Percentiles rank a stretch among this genome's conserved stretches.
Conservation (phyloP, 2,797 vertebrate species). For the Siniperca undulata region DNA sequence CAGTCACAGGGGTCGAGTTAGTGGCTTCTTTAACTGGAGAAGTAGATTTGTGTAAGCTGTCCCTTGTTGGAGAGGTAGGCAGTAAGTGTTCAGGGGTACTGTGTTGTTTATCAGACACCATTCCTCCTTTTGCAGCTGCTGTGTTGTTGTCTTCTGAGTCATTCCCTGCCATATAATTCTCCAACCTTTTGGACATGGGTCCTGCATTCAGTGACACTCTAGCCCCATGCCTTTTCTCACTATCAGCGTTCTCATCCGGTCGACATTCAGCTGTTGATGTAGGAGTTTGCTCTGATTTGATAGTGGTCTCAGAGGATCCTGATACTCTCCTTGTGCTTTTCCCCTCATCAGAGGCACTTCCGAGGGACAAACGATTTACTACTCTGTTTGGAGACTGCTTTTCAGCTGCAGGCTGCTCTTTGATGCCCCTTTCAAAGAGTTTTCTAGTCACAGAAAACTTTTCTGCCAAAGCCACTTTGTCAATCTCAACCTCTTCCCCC, state of each 20-base stretch:
- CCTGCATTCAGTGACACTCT: slow-evolving; percentile 88
- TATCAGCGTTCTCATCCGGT: slow-evolving; percentile 74
- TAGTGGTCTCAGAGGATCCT: slow-evolving; percentile 80
- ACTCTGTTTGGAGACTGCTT: slow-evolving; percentile 82
- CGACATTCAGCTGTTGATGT: slow-evolving; percentile 62
- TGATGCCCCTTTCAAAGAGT: slow-evolving; percentile 92
- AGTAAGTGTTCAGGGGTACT: slow-evolving; percentile 63
- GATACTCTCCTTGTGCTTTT: slow-evolving; percentile 81
- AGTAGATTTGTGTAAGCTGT: slow-evolving; percentile 61
- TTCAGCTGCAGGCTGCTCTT: slow-evolving; percentile 86
- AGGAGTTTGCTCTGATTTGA: slow-evolving; percentile 80
- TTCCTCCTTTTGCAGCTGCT: slow-evolving; percentile 73
- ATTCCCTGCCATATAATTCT: slow-evolving; percentile 88
- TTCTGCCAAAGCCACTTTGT: slow-evolving; percentile 92
- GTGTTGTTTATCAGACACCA: slow-evolving; percentile 62
- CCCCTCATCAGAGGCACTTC: slow-evolving; percentile 85
- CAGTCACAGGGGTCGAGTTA: slow-evolving; percentile 47
- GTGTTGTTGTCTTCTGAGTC: slow-evolving; percentile 84
- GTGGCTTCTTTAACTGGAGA: slow-evolving; percentile 65
- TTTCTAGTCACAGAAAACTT: slow-evolving; percentile 96
- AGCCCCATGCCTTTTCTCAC: slow-evolving; percentile 71
- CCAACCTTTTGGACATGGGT: slow-evolving; percentile 92
- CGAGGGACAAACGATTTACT: slow-evolving; percentile 79
- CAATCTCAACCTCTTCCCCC: slow-evolving; percentile 90
- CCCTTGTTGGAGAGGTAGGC: slow-evolving; percentile 71